Evolutionary conservation across 2,113 vertebrate genomes (phyloP).

Genomic region (Osmerus mordax): DNA sequence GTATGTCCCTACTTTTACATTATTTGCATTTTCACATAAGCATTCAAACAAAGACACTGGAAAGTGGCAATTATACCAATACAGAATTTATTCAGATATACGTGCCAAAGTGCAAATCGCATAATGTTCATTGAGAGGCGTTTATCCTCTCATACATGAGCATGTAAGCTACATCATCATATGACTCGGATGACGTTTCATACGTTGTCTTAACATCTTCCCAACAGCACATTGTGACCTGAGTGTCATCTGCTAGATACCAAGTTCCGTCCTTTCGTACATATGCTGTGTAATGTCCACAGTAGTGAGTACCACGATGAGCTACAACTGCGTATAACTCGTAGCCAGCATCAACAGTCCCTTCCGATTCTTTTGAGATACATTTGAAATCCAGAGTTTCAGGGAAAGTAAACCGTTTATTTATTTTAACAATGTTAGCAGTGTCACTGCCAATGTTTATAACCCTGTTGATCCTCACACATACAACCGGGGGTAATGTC

Average conservation of each 20-base stretch:
- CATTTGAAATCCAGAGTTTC: neutral
- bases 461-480: neutral
- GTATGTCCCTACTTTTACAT: too few relatives aligned
- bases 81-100: neutral
- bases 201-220: neutral
- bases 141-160: neutral
- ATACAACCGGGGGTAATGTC: neutral
- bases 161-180: neutral
- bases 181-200: neutral
- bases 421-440: neutral
- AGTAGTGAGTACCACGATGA: neutral
- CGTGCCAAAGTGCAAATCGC: neutral
- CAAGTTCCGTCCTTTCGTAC: neutral
- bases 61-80: neutral
- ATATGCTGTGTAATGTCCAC: slow-evolving; percentile 2
- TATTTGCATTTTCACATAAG: too few relatives aligned
- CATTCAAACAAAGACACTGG: too few relatives aligned
- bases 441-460: neutral
- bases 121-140: neutral
- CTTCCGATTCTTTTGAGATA: neutral
- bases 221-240: neutral
- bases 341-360: too few relatives aligned
- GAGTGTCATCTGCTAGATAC: neutral
- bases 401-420: neutral
- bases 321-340: neutral